phyloP scores from a whole-genome alignment of 1,140 invertebrate species.

The Drosophila kurseongensis region DNA sequence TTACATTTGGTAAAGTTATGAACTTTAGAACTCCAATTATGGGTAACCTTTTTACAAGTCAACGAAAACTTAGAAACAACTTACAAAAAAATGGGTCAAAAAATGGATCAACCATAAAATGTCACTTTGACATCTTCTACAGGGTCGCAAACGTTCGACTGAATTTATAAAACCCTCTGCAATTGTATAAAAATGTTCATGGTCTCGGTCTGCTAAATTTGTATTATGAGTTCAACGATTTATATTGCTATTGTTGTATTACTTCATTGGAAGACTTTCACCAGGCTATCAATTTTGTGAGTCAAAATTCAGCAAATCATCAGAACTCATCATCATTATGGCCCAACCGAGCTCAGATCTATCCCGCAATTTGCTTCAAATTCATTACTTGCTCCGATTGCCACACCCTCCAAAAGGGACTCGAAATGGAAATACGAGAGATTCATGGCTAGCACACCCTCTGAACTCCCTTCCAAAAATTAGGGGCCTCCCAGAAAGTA shows the following conservation, averaged over 20 bases:
- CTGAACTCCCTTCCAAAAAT: slow-evolving; percentile 4
- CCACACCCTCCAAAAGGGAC: slow-evolving; percentile 46
- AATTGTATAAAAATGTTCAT: too few relatives aligned
- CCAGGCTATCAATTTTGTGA: background rate
- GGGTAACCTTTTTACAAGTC: too few relatives aligned
- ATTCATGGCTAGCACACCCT: slow-evolving; percentile 54
- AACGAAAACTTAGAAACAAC: too few relatives aligned
- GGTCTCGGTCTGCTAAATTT: too few relatives aligned
- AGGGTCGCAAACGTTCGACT: too few relatives aligned
- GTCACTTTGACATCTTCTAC: too few relatives aligned
- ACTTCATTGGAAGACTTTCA: background rate
- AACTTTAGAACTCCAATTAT: too few relatives aligned
- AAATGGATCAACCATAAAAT: too few relatives aligned
- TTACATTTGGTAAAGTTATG: too few relatives aligned
- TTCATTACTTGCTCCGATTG: slow-evolving; percentile 47
- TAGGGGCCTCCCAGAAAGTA: slow-evolving; percentile 45
- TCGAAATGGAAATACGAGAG: slow-evolving; percentile 15
- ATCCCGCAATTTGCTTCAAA: slow-evolving; percentile 43
- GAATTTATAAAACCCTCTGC: too few relatives aligned
- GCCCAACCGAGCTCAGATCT: slow-evolving; percentile 18
- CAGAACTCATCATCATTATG: slow-evolving; percentile 50
- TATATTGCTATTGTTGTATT: background rate
- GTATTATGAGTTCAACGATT: too few relatives aligned
- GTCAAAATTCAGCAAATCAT: slow-evolving; percentile 9
- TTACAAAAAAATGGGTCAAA: too few relatives aligned